Evolutionary conservation across 2,113 vertebrate species (phyloP).

Genomic region (Carlito syrichta): DNA sequence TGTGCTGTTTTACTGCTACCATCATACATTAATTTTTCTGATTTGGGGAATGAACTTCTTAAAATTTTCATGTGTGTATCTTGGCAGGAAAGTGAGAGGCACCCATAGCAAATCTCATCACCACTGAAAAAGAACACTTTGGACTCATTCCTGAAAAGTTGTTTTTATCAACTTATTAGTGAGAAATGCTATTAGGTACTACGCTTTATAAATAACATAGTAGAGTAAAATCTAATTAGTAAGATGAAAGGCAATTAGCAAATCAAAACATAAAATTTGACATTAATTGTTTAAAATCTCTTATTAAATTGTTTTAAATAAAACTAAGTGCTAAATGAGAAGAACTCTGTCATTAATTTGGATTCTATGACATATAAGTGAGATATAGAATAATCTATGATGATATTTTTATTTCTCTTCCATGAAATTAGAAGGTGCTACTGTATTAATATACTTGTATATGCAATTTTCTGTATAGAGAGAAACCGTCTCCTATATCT

Average conservation of each 20-base stretch:
- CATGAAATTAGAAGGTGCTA: not conserved
- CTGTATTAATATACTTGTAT: not conserved
- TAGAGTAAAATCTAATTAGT: not conserved
- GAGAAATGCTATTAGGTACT: not conserved
- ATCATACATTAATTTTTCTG: not conserved
- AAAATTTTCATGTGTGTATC: not conserved
- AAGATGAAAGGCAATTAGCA: not conserved
- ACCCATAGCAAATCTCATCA: not conserved
- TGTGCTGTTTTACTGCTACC: not conserved
- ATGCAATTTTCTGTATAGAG: not conserved
- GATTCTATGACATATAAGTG: not conserved
- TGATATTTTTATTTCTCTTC: not conserved
- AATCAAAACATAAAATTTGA: not conserved
- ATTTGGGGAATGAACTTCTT: not conserved
- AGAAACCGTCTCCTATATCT: not conserved
- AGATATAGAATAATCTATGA: not conserved
- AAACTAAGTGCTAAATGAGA: not conserved
- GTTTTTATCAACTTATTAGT: not conserved
- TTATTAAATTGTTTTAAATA: not conserved
- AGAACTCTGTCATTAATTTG: not conserved
- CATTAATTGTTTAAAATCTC: not conserved
- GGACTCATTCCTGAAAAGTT: not conserved
- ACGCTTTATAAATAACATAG: not conserved
- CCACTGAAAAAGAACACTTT: not conserved
- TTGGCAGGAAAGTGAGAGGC: not conserved